These are phyloP conservation scores for Drosophila pachea DNA, from an alignment of 1,140 invertebrate species.

Conservation along the genomic window DNA sequence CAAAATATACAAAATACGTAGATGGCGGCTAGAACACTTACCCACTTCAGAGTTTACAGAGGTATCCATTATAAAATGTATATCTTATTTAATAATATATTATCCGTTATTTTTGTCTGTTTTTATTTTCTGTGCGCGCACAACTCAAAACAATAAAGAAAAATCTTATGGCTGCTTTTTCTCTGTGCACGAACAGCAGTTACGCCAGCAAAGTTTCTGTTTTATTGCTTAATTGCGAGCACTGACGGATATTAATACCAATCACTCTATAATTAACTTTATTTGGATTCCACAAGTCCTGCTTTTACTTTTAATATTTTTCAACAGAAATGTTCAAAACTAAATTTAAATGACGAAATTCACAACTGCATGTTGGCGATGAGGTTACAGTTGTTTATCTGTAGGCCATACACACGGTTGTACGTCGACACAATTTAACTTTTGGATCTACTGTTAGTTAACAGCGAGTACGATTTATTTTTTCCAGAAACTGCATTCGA, in stretches of 20 bases:
- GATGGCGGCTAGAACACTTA: conserved; percentile 26
- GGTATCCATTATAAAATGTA: conserved; percentile 39
- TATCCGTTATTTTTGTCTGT: neutral
- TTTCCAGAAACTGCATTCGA: too few relatives aligned
- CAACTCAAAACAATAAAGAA: conserved; percentile 44
- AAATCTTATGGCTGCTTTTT: conserved; percentile 32
- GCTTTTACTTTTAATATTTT: conserved; percentile 15
- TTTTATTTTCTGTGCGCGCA: conserved; percentile 24
- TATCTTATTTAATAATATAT: neutral
- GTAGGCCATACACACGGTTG: conserved; percentile 32
- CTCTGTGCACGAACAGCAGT: conserved; percentile 28
- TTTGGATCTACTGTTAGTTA: conserved; percentile 15
- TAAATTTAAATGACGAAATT: conserved; percentile 42
- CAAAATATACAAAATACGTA: conserved; percentile 50
- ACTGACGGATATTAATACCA: conserved; percentile 10
- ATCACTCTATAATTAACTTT: neutral
- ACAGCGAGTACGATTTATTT: neutral
- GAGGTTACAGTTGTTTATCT: conserved; percentile 45
- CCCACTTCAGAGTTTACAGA: conserved; percentile 41
- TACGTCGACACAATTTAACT: conserved; percentile 7
- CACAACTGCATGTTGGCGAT: conserved; percentile 41
- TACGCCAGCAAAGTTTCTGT: conserved; percentile 28
- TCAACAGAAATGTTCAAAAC: conserved; percentile 37
- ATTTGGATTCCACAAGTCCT: conserved; percentile 1
- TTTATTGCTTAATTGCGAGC: conserved; percentile 4